These are phyloP conservation scores for Oryctes rhinoceros DNA, from an alignment of 1,140 invertebrate species.

Conservation along the genomic window DNA sequence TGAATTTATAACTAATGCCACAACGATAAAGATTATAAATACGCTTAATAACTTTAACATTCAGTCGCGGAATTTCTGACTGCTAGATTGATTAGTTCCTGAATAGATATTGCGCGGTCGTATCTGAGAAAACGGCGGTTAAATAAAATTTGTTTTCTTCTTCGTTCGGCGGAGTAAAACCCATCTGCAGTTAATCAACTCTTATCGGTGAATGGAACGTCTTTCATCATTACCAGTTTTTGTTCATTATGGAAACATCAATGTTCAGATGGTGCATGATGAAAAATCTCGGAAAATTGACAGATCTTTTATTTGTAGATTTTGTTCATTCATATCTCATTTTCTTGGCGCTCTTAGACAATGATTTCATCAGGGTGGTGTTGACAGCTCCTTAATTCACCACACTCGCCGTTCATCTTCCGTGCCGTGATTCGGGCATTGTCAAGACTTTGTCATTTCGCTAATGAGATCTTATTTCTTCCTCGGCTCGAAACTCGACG, in stretches of 20 bases:
- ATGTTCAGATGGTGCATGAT: slow-evolving; percentile 60
- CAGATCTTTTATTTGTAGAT: slow-evolving; percentile 61
- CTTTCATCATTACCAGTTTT: slow-evolving; percentile 61
- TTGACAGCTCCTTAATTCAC: slow-evolving; percentile 45
- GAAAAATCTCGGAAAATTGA: slow-evolving; percentile 61
- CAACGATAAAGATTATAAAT: no score
- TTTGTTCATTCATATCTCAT: slow-evolving; percentile 60
- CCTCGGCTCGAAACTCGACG: background rate
- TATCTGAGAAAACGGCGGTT: background rate
- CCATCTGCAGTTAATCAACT: slow-evolving; percentile 42
- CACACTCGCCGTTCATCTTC: slow-evolving; percentile 40
- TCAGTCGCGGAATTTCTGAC: no score
- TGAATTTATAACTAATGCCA: no score
- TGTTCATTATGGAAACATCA: slow-evolving; percentile 61
- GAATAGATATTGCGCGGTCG: background rate
- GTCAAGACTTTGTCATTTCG: slow-evolving; percentile 40
- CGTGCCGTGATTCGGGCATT: slow-evolving; percentile 20
- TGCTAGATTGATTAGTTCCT: background rate
- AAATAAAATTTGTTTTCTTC: slow-evolving; percentile 33
- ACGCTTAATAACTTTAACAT: no score
- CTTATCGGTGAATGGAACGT: slow-evolving; percentile 48
- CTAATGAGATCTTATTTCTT: slow-evolving; percentile 41
- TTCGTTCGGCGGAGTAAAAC: slow-evolving; percentile 11
- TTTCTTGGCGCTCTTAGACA: slow-evolving; percentile 58
- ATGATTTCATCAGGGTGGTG: slow-evolving; percentile 51